Evolutionary conservation across 2,888 invertebrate species (phyloP).

Genomic region (Cecidostiba fungosa): DNA sequence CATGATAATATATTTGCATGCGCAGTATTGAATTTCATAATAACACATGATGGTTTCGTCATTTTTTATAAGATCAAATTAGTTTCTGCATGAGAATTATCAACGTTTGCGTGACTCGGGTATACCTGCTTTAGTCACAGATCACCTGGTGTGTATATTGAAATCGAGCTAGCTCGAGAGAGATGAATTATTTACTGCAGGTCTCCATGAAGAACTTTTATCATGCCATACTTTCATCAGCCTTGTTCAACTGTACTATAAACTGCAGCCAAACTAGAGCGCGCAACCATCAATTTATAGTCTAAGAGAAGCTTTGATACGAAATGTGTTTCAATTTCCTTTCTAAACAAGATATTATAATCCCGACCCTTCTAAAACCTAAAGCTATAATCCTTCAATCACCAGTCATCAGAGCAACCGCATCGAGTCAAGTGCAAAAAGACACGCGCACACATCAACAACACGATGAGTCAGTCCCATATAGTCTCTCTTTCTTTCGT

Average conservation of each 20-base stretch:
- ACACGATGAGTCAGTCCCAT: conserved; percentile 28
- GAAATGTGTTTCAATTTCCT: neutral
- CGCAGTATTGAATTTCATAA: conserved; percentile 25
- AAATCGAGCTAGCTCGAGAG: neutral
- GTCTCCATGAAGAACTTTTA: neutral
- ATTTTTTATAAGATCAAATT: neutral
- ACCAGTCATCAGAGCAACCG: neutral
- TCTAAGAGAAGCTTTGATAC: neutral
- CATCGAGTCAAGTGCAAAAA: conserved; percentile 42
- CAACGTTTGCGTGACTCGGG: neutral
- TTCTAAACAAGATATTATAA: neutral
- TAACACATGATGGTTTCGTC: neutral
- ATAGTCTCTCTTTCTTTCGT: conserved; percentile 21
- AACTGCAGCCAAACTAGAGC: neutral
- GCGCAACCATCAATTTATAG: neutral
- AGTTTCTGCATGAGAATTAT: neutral
- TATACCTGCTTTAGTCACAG: neutral
- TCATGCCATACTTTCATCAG: neutral
- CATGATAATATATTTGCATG: conserved; percentile 17
- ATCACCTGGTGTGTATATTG: neutral
- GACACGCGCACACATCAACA: neutral
- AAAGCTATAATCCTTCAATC: neutral
- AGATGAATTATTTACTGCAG: neutral
- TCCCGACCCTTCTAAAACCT: neutral
- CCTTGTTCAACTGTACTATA: neutral